A percentile compares a stretch with the other conserved stretches of the same genome.
Evolutionary conservation across 2,888 invertebrate species (phyloP).

Genomic region (Phymatocera aterrima): DNA sequence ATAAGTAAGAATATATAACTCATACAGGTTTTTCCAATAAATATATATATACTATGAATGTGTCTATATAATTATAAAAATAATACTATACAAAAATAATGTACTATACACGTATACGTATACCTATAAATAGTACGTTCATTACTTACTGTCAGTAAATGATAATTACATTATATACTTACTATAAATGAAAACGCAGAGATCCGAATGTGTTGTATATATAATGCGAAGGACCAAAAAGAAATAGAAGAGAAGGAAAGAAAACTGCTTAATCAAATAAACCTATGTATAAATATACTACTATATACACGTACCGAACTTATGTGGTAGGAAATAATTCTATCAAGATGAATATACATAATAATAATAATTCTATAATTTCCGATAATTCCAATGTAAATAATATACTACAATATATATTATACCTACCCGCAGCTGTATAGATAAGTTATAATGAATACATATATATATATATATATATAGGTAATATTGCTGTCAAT

Average conservation of each 20-base stretch:
- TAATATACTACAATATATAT: conserved; percentile 8
- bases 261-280: conserved; percentile 6
- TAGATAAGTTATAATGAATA: background rate
- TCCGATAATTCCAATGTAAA: background rate
- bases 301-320: background rate
- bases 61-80: background rate
- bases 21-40: conserved; percentile 11
- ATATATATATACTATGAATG: background rate
- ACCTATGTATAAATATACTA: background rate
- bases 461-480: background rate
- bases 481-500: background rate
- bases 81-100: background rate
- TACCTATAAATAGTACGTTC: no score
- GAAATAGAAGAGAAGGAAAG: no score
- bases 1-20: background rate
- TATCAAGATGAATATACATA: background rate
- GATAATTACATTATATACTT: no score
- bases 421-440: background rate
- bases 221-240: conserved; percentile 28
- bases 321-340: conserved; percentile 24
- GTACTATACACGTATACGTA: no score
- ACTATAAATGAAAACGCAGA: background rate
- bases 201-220: conserved; percentile 28
- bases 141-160: no score
- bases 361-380: background rate